A percentile compares a stretch with the other conserved stretches of the same genome.
Conservation (phyloP, 2,113 vertebrate genomes). For the Seriola rivoliana region DNA sequence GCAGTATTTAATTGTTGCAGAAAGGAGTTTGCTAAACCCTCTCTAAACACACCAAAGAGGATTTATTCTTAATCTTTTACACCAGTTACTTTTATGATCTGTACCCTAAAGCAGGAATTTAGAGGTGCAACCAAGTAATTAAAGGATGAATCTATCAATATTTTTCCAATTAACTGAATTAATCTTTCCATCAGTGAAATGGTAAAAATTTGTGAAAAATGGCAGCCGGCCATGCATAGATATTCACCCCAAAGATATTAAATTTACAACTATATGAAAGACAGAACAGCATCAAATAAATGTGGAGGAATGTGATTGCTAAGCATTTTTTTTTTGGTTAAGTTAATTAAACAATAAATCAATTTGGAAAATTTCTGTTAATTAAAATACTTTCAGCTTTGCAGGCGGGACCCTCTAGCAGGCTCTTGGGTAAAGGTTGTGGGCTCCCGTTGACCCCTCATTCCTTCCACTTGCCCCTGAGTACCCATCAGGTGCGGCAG, state of each 20-base stretch:
- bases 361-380: background rate
- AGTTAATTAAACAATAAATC: background rate
- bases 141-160: background rate
- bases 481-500: background rate
- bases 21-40: background rate
- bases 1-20: conserved; percentile 5
- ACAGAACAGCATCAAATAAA: too few relatives aligned
- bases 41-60: background rate
- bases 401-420: background rate
- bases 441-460: too few relatives aligned
- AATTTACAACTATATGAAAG: too few relatives aligned
- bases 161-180: background rate
- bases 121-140: too few relatives aligned
- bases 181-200: background rate
- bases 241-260: background rate
- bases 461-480: background rate
- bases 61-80: background rate
- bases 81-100: background rate
- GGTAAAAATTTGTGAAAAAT: too few relatives aligned
- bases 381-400: background rate
- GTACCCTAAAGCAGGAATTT: background rate
- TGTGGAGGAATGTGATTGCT: too few relatives aligned
- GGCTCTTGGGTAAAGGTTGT: too few relatives aligned
- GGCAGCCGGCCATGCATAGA: background rate
- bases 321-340: too few relatives aligned